Evolutionary conservation across 2,797 vertebrate genomes (phyloP).

Genomic region (Halcyon smyrnensis): DNA sequence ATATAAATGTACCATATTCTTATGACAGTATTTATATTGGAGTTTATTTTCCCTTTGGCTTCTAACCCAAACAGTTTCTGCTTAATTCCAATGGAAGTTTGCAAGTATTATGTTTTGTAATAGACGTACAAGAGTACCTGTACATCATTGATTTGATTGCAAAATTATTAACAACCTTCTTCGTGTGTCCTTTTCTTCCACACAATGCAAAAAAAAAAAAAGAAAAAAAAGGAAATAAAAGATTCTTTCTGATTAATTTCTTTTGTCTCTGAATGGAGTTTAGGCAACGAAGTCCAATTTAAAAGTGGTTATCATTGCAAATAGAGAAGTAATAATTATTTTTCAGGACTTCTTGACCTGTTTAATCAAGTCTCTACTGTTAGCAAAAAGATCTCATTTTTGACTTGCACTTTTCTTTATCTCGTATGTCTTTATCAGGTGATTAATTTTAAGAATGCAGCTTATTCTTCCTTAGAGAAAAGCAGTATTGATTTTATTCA

Average conservation of each 20-base stretch:
- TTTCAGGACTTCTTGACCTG: not conserved
- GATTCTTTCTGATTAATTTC: not conserved
- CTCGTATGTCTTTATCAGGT: not conserved
- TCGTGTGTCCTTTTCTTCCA: constrained; percentile 20
- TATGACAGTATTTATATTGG: constrained; percentile 40
- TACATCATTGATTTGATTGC: not conserved
- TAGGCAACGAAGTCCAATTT: constrained; percentile 22
- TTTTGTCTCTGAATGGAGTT: constrained; percentile 20
- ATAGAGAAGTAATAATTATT: constrained; percentile 9
- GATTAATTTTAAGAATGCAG: constrained; percentile 12
- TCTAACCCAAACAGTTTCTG: constrained; percentile 13
- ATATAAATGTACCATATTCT: constrained; percentile 46
- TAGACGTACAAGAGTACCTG: not conserved
- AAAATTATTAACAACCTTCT: not conserved
- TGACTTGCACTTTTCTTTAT: not conserved
- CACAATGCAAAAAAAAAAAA: not conserved
- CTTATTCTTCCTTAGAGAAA: not conserved
- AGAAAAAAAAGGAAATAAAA: not conserved
- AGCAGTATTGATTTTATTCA: constrained; percentile 19
- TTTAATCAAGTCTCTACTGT: not conserved
- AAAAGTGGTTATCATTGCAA: not conserved
- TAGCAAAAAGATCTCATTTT: not conserved
- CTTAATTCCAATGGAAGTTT: constrained; percentile 43
- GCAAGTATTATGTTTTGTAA: not conserved
- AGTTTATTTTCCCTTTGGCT: constrained; percentile 35